Conservation (phyloP, 1,140 invertebrate species). For the Hyphantria cunea region DNA sequence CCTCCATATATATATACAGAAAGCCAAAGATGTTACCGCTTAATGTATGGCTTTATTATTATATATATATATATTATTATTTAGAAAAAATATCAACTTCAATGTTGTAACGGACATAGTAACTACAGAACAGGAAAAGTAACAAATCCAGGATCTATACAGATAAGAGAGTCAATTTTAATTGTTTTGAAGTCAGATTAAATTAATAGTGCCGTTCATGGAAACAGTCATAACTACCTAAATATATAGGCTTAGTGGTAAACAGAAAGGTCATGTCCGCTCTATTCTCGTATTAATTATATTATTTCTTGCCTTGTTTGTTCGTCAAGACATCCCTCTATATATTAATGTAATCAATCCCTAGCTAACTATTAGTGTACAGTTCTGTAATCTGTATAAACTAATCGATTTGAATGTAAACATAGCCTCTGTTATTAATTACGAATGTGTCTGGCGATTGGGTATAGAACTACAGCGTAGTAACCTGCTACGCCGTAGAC, state of each 20-base stretch:
- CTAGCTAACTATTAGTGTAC: background rate
- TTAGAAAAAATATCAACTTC: too few relatives aligned
- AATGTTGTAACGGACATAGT: too few relatives aligned
- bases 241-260: background rate
- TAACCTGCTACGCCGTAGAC: background rate
- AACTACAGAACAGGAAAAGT: too few relatives aligned
- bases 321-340: background rate
- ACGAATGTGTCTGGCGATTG: background rate
- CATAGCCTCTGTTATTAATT: background rate
- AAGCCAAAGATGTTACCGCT: too few relatives aligned
- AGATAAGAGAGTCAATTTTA: too few relatives aligned
- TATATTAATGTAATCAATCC: constrained; percentile 6
- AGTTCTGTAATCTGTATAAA: constrained; percentile 10
- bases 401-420: constrained; percentile 17
- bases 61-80: too few relatives aligned
- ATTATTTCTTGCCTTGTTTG: background rate
- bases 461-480: background rate
- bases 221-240: too few relatives aligned
- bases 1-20: too few relatives aligned
- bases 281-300: background rate
- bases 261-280: background rate
- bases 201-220: too few relatives aligned
- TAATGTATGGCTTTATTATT: too few relatives aligned
- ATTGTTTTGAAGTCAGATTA: too few relatives aligned
- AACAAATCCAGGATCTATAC: too few relatives aligned